These are phyloP conservation scores for Alexandromys fortis DNA, from an alignment of 2,113 vertebrate species.

Conservation along the genomic window DNA sequence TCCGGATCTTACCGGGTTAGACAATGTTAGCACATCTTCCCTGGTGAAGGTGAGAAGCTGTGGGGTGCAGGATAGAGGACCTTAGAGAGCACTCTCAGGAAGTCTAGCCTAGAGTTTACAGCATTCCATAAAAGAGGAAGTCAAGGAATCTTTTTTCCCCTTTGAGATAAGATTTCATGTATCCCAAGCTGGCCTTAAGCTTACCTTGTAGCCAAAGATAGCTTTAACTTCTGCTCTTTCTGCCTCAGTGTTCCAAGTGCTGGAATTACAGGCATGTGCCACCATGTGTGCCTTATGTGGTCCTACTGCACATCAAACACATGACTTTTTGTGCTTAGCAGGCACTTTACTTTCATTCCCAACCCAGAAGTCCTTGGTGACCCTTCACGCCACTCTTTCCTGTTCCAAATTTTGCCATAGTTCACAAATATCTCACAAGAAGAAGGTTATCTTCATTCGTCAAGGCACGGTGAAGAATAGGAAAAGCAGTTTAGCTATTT, in stretches of 20 bases:
- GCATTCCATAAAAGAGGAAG: neutral
- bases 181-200: neutral
- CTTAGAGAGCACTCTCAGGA: neutral
- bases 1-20: neutral
- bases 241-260: neutral
- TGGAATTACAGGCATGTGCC: neutral
- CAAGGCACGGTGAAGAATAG: neutral
- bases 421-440: neutral
- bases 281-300: too few species aligned
- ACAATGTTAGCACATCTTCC: neutral
- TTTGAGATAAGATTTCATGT: neutral
- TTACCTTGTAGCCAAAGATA: neutral
- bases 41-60: neutral
- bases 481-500: constrained; percentile 4
- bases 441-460: neutral
- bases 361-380: neutral
- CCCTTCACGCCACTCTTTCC: neutral
- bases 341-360: neutral
- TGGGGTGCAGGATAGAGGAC: neutral
- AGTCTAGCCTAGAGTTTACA: neutral
- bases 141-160: neutral
- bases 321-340: neutral
- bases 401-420: neutral
- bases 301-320: neutral
- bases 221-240: neutral